Conservation (phyloP, 2,797 vertebrate species). For the Onychomys torridus region DNA sequence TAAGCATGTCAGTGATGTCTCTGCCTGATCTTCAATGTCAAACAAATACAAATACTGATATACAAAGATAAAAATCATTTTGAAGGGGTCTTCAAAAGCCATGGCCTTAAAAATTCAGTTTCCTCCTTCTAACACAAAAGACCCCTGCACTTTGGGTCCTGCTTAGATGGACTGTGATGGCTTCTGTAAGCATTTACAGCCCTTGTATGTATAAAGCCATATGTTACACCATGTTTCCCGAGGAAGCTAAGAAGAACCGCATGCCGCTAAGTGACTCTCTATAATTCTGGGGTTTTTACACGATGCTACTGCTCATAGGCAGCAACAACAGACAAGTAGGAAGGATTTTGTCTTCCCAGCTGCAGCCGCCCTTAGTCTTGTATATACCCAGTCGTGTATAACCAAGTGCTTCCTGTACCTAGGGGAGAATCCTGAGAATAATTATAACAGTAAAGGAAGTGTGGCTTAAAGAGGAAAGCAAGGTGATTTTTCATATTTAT, state of each 20-base stretch:
- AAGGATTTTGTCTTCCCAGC: conserved; percentile 50
- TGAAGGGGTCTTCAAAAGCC: not conserved
- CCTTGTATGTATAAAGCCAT: not conserved
- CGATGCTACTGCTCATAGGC: not conserved
- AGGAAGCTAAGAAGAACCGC: conserved; percentile 54
- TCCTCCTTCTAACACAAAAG: not conserved
- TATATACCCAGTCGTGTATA: conserved; percentile 43
- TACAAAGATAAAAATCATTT: conserved; percentile 64
- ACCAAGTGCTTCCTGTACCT: not conserved
- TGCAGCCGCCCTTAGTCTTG: conserved; percentile 30
- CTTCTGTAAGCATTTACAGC: conserved; percentile 62
- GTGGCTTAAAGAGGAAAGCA: not conserved
- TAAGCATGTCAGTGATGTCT: not conserved
- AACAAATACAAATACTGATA: not conserved
- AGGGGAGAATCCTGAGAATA: conserved; percentile 53
- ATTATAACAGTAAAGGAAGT: conserved; percentile 33
- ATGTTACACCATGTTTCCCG: conserved; percentile 66
- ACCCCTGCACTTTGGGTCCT: conserved; percentile 55
- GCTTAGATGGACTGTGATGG: not conserved
- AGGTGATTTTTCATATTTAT: not conserved
- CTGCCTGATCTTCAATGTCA: not conserved
- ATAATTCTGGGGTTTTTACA: not conserved
- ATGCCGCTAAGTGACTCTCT: conserved; percentile 37
- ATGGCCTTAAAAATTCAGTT: not conserved
- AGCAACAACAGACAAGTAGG: not conserved